Evolutionary conservation across 1,140 invertebrate species (phyloP), one percentile per base, ranked within the genome.

Genomic region (Forficula auricularia): DNA sequence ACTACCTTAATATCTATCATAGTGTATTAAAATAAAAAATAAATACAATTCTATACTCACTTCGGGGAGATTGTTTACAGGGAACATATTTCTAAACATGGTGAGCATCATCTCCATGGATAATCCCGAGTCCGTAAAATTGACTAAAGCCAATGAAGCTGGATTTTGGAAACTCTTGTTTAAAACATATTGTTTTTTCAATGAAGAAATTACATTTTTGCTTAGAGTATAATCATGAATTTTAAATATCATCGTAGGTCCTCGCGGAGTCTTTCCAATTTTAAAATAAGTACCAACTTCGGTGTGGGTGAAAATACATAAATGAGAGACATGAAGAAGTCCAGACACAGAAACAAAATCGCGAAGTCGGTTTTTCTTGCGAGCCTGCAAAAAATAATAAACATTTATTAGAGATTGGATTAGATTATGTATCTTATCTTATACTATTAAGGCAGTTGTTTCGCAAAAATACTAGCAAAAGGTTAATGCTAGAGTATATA

Each of bases 61-160:
- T 53, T 69, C 88, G 19, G 84, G 84, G 40, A 98, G 72, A 64
- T 97, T 97, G 37, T 98, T 90, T 0, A 85, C 80, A 0, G 94
- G 95, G 61, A 98, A 97, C 88, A 98, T 92, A 57, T 96, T 96
- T 67, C 97, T 91, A 57, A 97, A 95, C 67, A 87, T 94, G 3
- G 84, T 80, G 8, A 89, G 74, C 74, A 96, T 89, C 2, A 98
- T 61, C 54, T 95, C 90, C 44, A 92, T 64, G 48, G 96, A 84
- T 61, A 81, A 73, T 33, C 79, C 80, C 60, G 85, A 82, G 0
- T 81, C 79, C 42, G 73, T 79, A 55, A 98, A 96, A 59, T 86
- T 89, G 60, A 97, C 98, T 57, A 98, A 71, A 35, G 98, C 77
- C 31, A 98, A 73, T 2, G 98, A 59, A 0, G 95, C 91, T 12